Base-by-base conservation (phyloP, 2,888 invertebrate genomes). In the Polylopha cassiicola region DNA sequence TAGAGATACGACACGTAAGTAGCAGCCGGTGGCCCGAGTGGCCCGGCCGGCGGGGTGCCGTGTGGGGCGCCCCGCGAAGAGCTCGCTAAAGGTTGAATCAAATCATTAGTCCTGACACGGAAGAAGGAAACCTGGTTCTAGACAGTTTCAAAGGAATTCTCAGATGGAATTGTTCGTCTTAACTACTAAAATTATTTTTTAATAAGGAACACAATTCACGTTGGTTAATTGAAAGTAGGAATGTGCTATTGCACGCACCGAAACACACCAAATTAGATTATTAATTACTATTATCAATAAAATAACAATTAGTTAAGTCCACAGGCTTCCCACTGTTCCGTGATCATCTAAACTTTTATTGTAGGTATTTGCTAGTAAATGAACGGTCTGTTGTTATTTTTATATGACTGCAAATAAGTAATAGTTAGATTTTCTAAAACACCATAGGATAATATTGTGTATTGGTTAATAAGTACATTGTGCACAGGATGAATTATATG, bases 231-330 rank as follows among this genome's bases (percentile, higher is more conserved):
- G 63, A 64, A 65, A 71, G 71, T 84, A 82, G 77, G 68, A 72
- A 73, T 63, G 85, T 84, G 85, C 84, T 85, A 81, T 84, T 84
- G 85, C 85, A 84, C 85, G 62, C 78, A 80, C 77, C 72, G 74
- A 78, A 75, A 74, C 61, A 66, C 76, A 82, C 81, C 80, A 81
- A 84, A 67, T 58, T 78, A 82, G 76, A 60, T 61, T 66, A 55
- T 52, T 53, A 53, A 66, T 57, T 49, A 70, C 61, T 65, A 68
- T 58, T 61, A 73, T 64, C 63, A 70, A 65, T 51, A 52, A 51
- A 42, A n/a, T 55, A 57, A 56, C 48, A 48, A 57, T 62, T 70
- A 73, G 58, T 65, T 73, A 82, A 73, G 75, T 67, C 71, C 74
- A 73, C 79, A 62, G 61, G 80, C 79, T 82, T 79, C 61, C 68